Evolutionary conservation across 1,140 invertebrate genomes (phyloP).

Genomic region (Brachionus koreanus): DNA sequence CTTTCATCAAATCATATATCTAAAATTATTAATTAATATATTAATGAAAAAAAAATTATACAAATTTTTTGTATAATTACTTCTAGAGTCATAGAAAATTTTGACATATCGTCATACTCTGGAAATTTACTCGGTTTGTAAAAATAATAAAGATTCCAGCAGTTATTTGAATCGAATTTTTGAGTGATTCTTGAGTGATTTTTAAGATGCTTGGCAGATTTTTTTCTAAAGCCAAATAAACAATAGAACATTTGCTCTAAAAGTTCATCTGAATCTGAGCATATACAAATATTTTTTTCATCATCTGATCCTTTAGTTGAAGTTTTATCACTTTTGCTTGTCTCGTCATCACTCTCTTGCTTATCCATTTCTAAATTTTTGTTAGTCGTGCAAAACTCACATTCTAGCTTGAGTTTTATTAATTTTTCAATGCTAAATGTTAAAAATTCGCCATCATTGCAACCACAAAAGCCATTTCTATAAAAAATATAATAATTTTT

Average conservation of each 20-base stretch:
- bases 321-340: not conserved
- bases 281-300: not conserved
- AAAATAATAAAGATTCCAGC: not conserved
- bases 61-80: not conserved
- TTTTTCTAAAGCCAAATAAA: slow-evolving; percentile 27
- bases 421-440: not conserved
- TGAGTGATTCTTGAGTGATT: slow-evolving; percentile 21
- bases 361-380: not conserved
- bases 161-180: not conserved
- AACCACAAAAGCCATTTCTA: slow-evolving; percentile 40
- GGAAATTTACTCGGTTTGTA: slow-evolving; percentile 5
- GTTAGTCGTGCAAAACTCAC: slow-evolving; percentile 7
- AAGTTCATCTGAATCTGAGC: not conserved
- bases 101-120: slow-evolving; percentile 26
- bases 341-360: not conserved
- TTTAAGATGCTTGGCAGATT: not conserved
- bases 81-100: not conserved
- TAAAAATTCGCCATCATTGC: slow-evolving; percentile 37
- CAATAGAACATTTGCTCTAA: slow-evolving; percentile 41
- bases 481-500: not conserved
- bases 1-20: slow-evolving; percentile 18
- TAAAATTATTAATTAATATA: not conserved
- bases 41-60: no score
- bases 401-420: slow-evolving; percentile 5
- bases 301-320: not conserved